phyloP scores from a whole-genome alignment of 1,140 invertebrate species.

The Drosophila aff. region DNA sequence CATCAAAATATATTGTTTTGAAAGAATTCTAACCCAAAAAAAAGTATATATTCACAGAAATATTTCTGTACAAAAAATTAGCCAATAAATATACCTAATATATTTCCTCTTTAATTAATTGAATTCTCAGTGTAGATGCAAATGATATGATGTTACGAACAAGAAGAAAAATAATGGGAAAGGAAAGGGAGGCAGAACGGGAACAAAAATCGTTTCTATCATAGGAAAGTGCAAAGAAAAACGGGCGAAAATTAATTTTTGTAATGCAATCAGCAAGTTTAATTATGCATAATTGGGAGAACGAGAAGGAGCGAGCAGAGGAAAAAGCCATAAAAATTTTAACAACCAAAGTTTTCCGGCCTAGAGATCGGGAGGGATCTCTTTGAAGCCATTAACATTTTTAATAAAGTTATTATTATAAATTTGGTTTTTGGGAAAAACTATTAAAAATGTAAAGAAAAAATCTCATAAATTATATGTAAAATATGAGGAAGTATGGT shows the following conservation, averaged over 20 bases:
- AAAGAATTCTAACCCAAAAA: not conserved
- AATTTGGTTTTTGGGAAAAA: conserved; percentile 1
- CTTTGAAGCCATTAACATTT: not conserved
- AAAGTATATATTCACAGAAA: too few species aligned
- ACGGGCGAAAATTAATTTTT: conserved; percentile 65
- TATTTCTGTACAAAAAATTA: not conserved
- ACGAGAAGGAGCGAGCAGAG: conserved; percentile 11
- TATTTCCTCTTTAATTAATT: not conserved
- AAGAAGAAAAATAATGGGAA: conserved; percentile 1
- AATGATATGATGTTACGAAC: conserved; percentile 42
- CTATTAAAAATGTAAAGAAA: not conserved
- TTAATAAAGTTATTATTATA: not conserved
- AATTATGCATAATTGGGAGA: conserved; percentile 68
- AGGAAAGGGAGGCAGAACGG: not conserved
- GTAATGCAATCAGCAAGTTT: conserved; percentile 55
- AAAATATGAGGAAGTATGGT: conserved; percentile 17
- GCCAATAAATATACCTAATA: not conserved
- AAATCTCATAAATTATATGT: not conserved
- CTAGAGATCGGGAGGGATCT: conserved; percentile 12
- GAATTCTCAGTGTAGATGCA: conserved; percentile 38
- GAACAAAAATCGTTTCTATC: conserved; percentile 34
- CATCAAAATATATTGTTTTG: not conserved
- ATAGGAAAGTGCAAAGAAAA: conserved; percentile 52
- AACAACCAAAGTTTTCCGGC: conserved; percentile 16
- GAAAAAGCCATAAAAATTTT: conserved; percentile 30